Evolutionary conservation across 2,888 invertebrate species (phyloP), one percentile per base, ranked within the genome.

Genomic region (Allygus modestus): DNA sequence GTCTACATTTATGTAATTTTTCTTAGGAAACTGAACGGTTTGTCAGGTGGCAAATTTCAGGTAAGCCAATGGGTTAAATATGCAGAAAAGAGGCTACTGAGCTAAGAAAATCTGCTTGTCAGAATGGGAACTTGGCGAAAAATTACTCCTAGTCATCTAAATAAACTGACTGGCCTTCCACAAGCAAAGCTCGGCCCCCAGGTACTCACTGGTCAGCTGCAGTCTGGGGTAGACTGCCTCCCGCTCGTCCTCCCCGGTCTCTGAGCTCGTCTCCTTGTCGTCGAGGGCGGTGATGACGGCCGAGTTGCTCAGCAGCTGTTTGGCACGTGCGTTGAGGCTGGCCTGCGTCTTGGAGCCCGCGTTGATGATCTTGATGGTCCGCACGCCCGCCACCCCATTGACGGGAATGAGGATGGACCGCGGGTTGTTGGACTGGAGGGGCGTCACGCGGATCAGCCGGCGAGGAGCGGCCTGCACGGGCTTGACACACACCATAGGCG

Each of bases 361-460:
- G 75, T 95, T 95, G 81, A 95, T 93, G 83, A 96, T 94, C 91
- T 95, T 94, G 84, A 95, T 94, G 0, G 94, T 93, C 87, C 93
- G 94, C 84, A 95, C 92, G 89, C 94, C 94, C 90, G 95, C 94
- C 91, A 95, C 91, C 0, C 82, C 77, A 31, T 83, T 83, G 7
- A 95, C 93, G 0, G 96, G 96, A 28, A 96, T 91, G 20, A 96
- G 91, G 85, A 96, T 94, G 0, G 95, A 95, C 20, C 95, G 91
- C 4, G 93, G 90, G 86, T 91, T 91, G 5, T 89, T 89, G 1
- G 90, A 90, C n/a, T 89, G 89, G 84, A 90, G 88, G 1, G 90
- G 90, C 12, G 90, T 90, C 0, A 90, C 90, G n/a, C 90, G 89
- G 20, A 85, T 73, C 46, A 87, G 86, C 81, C 86, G 26, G 82